Percentiles rank a stretch among this genome's conserved stretches.
These are phyloP conservation scores for Pimephales promelas DNA, from an alignment of 2,113 vertebrate species.

Conservation along the genomic window DNA sequence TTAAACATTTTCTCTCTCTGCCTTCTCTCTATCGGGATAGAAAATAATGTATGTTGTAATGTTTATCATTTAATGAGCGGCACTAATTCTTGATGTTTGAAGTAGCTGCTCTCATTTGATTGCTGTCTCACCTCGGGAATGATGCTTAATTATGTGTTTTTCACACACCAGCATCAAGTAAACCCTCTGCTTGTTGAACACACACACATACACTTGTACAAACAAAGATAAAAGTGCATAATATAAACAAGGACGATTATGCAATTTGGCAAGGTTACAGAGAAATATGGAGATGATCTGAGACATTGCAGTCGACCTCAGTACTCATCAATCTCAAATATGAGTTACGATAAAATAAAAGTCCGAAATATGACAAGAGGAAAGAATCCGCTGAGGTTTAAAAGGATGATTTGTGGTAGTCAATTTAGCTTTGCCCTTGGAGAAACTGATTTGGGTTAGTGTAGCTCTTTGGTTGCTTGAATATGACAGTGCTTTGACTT, in stretches of 20 bases:
- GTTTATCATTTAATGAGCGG: neutral
- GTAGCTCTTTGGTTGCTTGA: slow-evolving; percentile 25
- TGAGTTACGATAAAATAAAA: slow-evolving; percentile 29
- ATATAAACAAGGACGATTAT: slow-evolving; percentile 14
- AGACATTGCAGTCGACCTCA: neutral
- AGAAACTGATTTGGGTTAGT: slow-evolving; percentile 1
- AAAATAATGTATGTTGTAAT: slow-evolving; percentile 9
- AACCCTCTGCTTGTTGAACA: neutral
- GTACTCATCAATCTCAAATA: slow-evolving; percentile 3
- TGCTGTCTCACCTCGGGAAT: neutral
- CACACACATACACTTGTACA: neutral
- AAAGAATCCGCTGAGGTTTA: neutral
- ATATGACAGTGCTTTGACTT: slow-evolving; percentile 27
- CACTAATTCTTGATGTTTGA: slow-evolving; percentile 16
- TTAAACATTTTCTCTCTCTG: neutral
- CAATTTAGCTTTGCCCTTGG: slow-evolving; percentile 6
- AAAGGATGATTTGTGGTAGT: slow-evolving; percentile 8
- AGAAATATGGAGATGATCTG: neutral
- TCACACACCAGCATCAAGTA: slow-evolving; percentile 4
- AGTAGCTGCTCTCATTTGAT: slow-evolving; percentile 8
- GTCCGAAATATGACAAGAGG: neutral
- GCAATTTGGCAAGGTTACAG: slow-evolving; percentile 36
- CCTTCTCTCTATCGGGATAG: neutral
- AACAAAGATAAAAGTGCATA: slow-evolving; percentile 7
- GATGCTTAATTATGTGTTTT: slow-evolving; percentile 14